Percentiles rank a stretch among this genome's conserved stretches.
Evolutionary conservation across 2,888 invertebrate genomes (phyloP).

Genomic region (Lathronympha strigana): DNA sequence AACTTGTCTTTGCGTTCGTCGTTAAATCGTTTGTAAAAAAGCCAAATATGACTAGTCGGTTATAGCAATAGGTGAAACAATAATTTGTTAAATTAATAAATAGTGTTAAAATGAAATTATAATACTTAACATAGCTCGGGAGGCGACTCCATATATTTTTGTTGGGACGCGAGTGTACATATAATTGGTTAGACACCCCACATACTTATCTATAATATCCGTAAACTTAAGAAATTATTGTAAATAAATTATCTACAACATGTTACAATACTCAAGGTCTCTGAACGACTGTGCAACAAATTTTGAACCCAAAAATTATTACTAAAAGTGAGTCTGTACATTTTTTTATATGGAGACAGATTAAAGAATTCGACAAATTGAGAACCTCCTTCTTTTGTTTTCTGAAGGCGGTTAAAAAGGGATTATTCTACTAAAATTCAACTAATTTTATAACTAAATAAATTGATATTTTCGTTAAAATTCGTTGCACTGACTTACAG

Average conservation of each 20-base stretch:
- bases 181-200: slow-evolving; percentile 25
- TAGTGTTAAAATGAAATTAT: slow-evolving; percentile 36
- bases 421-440: no score
- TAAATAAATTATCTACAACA: slow-evolving; percentile 28
- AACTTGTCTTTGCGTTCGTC: neutral
- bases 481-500: slow-evolving; percentile 4
- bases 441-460: neutral
- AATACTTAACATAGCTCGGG: slow-evolving; percentile 34
- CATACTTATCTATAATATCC: slow-evolving; percentile 19
- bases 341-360: no score
- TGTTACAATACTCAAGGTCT: neutral
- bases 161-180: slow-evolving; percentile 35
- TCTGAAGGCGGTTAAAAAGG: no score
- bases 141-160: slow-evolving; percentile 33
- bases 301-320: neutral
- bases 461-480: neutral
- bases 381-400: no score
- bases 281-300: neutral
- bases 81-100: slow-evolving; percentile 36
- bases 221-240: slow-evolving; percentile 33
- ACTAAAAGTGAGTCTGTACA: neutral
- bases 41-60: slow-evolving; percentile 42
- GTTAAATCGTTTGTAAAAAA: slow-evolving; percentile 12
- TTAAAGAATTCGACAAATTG: no score
- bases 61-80: slow-evolving; percentile 41